Base-by-base conservation (phyloP, 2,113 vertebrate genomes). In the Platichthys flesus region DNA sequence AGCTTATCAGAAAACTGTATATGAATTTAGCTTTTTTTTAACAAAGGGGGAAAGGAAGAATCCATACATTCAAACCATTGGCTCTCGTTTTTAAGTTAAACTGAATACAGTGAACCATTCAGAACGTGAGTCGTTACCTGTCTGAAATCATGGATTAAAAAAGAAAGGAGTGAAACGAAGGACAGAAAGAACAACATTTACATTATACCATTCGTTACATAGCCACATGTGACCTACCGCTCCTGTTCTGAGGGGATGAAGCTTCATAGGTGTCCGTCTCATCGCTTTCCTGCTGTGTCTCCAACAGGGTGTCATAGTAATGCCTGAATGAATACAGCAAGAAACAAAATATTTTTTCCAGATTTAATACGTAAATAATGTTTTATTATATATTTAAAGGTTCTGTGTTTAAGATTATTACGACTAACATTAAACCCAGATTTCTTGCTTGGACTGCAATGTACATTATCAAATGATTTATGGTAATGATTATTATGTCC, bases 181-280 rank as follows among this genome's bases (percentile, higher is more conserved):
- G 18, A n/a, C 5, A 5, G 10, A 59, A 9, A 35, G 13, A 65
- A 56, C 49, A 68, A 31, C 31, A 31, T 31, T 71, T 26, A 31
- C 26, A 58, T 0, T 5, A 42, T 4, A 59, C 16, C 20, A 54
- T 14, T 18, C 5, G 7, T 26, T 24, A 47, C 20, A 64, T 37
- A 10, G 16, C 6, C 15, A 23, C 14, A 1, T 35, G 2, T 10
- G 26, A 9, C 64, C 6, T 75, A 94, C 94, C 93, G 92, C 57
- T 80, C 40, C 42, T 67, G 31, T 67, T 81, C 47, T n/a, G 69
- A 75, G 71, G 16, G 31, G 73, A 74, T 13, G 83, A 76, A 63
- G 23, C 13, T 54, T 83, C 72, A 26, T 23, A 40, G 40, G 89
- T 92, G 87, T 94, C 94, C 76, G 93, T 91, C 0, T 92, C 81